phyloP scores from a whole-genome alignment of 1,140 invertebrate species.

The Drosophila cardini region DNA sequence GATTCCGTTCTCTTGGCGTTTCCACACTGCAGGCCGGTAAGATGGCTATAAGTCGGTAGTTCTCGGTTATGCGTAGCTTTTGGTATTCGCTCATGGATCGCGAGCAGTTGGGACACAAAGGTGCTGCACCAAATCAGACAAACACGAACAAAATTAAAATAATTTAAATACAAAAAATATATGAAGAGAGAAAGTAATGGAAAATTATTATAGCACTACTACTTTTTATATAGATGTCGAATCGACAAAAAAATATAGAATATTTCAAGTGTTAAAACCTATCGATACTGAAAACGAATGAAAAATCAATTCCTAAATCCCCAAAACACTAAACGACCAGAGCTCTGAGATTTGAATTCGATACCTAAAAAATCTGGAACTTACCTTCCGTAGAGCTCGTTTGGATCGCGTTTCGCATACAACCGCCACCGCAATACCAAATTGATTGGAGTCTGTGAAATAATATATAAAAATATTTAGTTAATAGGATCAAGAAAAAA shows the following conservation, averaged over 20 bases:
- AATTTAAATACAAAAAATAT: not conserved
- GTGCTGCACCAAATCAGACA: constrained; percentile 48
- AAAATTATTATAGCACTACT: too few species aligned
- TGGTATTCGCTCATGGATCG: constrained; percentile 76
- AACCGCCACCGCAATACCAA: constrained; percentile 76
- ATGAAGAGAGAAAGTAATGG: too few species aligned
- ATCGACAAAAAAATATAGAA: not conserved
- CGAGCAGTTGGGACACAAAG: constrained; percentile 65
- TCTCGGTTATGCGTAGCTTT: constrained; percentile 65
- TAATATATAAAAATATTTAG: too few species aligned
- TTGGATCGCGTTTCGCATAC: constrained; percentile 76
- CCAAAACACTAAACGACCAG: too few species aligned
- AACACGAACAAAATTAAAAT: not conserved
- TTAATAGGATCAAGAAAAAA: too few species aligned
- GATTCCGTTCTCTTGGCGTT: constrained; percentile 40
- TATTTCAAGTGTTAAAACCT: not conserved
- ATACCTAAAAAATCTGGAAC: constrained; percentile 2
- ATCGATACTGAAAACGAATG: too few species aligned
- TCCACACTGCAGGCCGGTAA: constrained; percentile 51
- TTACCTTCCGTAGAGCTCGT: constrained; percentile 69
- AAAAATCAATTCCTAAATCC: too few species aligned
- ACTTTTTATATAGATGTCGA: not conserved
- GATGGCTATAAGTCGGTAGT: constrained; percentile 56
- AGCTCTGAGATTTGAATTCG: too few species aligned
- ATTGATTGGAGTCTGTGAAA: constrained; percentile 69